phyloP scores from a whole-genome alignment of 2,888 invertebrate genomes.

The Metopia argyrocephala region DNA sequence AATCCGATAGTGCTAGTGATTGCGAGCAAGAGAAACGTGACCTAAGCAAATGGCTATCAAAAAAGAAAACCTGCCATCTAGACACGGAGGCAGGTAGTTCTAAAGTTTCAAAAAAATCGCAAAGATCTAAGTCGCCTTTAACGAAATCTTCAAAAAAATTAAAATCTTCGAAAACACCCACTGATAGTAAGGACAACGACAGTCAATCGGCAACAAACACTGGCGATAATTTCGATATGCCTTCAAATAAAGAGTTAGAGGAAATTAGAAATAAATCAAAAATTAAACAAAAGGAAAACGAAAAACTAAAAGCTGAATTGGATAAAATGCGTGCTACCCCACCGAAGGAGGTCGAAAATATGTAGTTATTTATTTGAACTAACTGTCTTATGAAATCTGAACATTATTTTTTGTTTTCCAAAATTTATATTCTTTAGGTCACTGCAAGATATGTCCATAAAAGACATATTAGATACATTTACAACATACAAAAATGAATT shows the following conservation, averaged over 20 bases:
- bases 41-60: conserved; percentile 56
- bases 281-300: conserved; percentile 53
- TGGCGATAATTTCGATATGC: conserved; percentile 43
- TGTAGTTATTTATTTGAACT: conserved; percentile 46
- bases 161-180: neutral
- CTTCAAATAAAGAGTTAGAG: conserved; percentile 54
- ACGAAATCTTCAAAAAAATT: conserved; percentile 6
- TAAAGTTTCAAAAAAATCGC: conserved; percentile 14
- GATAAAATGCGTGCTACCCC: conserved; percentile 49
- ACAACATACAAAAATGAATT: conserved; percentile 46
- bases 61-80: conserved; percentile 30
- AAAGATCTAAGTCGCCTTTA: conserved; percentile 12
- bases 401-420: neutral
- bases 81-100: neutral
- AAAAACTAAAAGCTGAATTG: conserved; percentile 53
- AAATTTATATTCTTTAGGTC: conserved; percentile 45
- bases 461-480: conserved; percentile 57
- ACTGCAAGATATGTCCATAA: conserved; percentile 44
- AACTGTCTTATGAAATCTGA: neutral
- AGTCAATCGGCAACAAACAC: neutral
- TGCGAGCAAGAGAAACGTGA: conserved; percentile 51
- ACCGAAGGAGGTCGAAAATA: conserved; percentile 59
- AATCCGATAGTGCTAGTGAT: conserved; percentile 34
- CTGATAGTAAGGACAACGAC: neutral
- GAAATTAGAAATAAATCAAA: conserved; percentile 44